A percentile compares a stretch with the other conserved stretches of the same genome.
phyloP scores from a whole-genome alignment of 2,113 vertebrate genomes.

The Axis porcinus region DNA sequence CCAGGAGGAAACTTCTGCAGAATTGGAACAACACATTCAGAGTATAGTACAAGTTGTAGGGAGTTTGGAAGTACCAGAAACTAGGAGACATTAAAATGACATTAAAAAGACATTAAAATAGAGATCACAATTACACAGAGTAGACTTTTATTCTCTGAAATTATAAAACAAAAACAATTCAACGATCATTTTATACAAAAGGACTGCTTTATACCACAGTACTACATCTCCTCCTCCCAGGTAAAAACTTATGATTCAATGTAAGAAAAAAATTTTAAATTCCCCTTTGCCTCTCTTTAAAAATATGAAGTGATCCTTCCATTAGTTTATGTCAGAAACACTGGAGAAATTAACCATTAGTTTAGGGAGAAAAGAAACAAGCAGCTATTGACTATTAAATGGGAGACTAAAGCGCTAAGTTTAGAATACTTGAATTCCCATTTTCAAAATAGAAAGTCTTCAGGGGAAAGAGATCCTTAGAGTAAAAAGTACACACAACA shows the following conservation, averaged over 20 bases:
- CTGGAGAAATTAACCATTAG: constrained; percentile 9
- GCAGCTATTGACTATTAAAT: neutral
- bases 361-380: neutral
- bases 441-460: neutral
- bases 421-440: constrained; percentile 59
- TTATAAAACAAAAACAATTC: neutral
- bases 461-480: neutral
- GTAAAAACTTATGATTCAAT: neutral
- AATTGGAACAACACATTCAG: neutral
- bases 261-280: neutral
- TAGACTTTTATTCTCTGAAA: neutral
- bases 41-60: neutral
- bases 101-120: neutral
- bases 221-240: neutral
- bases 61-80: neutral
- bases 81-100: neutral
- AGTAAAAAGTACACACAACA: constrained; percentile 18
- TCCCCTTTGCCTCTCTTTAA: neutral
- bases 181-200: neutral
- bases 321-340: neutral
- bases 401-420: neutral
- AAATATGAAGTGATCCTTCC: neutral
- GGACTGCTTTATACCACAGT: neutral
- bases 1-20: neutral
- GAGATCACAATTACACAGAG: neutral